phyloP scores from a whole-genome alignment of 2,888 invertebrate species.

The Melieria crassipennis region DNA sequence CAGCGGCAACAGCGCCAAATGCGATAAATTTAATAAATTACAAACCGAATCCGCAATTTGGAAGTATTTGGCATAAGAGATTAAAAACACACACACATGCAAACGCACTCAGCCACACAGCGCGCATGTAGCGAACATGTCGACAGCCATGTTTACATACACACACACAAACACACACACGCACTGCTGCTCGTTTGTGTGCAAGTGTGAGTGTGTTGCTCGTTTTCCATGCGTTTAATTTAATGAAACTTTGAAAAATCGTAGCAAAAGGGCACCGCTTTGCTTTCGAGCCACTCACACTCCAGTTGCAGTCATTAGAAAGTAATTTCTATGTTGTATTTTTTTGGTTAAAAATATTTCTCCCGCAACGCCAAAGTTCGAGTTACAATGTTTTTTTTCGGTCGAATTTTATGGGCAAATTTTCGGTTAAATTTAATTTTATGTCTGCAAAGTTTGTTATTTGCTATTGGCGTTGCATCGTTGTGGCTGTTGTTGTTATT shows the following conservation, averaged over 20 bases:
- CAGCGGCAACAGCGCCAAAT: neutral
- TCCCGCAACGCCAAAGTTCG: too few species aligned
- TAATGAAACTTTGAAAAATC: neutral
- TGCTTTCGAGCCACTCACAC: neutral
- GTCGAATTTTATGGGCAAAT: conserved; percentile 14
- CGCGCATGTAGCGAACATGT: too few species aligned
- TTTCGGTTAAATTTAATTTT: conserved; percentile 32
- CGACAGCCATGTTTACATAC: neutral
- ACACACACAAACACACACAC: neutral
- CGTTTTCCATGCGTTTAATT: conserved; percentile 1
- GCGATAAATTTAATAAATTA: conserved; percentile 10
- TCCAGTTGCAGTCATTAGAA: neutral
- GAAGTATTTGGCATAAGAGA: neutral
- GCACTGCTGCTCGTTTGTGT: conserved; percentile 20
- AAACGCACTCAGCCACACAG: neutral
- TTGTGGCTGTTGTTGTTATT: conserved; percentile 16
- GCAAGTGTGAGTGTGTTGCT: neutral
- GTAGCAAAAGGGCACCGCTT: too few species aligned
- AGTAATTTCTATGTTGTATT: too few species aligned
- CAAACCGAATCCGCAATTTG: conserved; percentile 10
- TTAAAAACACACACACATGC: conserved; percentile 1
- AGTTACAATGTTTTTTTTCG: conserved; percentile 16
- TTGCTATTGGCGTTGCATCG: conserved; percentile 19
- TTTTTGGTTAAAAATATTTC: too few species aligned
- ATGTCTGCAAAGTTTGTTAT: conserved; percentile 40